Conservation (phyloP, 1,140 invertebrate genomes). For the Leptopilina boulardi region DNA sequence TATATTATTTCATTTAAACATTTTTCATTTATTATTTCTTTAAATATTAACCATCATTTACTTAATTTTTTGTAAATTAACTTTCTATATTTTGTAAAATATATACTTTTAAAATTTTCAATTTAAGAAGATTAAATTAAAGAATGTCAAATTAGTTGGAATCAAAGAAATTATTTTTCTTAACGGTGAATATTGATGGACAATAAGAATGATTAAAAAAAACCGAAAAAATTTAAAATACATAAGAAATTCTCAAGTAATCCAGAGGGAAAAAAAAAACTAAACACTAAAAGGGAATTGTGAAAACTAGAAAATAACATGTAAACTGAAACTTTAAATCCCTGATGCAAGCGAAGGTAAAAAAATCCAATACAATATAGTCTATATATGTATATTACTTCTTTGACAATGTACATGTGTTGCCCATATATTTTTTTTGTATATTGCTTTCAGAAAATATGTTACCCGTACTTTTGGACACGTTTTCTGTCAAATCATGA, state of each 20-base stretch:
- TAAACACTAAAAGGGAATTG: constrained; percentile 6
- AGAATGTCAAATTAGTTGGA: too few relatives aligned
- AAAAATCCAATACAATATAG: neutral
- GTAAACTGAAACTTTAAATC: constrained; percentile 2
- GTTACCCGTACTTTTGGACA: neutral
- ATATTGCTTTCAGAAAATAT: constrained; percentile 15
- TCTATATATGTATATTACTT: constrained; percentile 4
- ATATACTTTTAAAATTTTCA: too few relatives aligned
- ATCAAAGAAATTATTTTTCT: too few relatives aligned
- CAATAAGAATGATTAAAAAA: constrained; percentile 4
- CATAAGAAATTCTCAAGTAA: neutral
- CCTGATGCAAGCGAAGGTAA: neutral
- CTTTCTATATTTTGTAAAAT: too few relatives aligned
- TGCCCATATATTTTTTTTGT: neutral
- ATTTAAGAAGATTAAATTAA: too few relatives aligned
- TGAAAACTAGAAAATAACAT: neutral
- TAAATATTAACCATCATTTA: too few relatives aligned
- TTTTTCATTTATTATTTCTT: too few relatives aligned
- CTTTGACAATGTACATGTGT: constrained; percentile 11
- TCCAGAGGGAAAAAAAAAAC: neutral
- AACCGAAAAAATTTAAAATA: neutral
- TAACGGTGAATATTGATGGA: too few relatives aligned
- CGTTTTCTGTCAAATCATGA: constrained; percentile 18
- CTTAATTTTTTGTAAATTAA: too few relatives aligned
- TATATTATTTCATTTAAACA: too few relatives aligned